Evolutionary conservation across 2,113 vertebrate genomes (phyloP).

Genomic region (Hyla sarda): DNA sequence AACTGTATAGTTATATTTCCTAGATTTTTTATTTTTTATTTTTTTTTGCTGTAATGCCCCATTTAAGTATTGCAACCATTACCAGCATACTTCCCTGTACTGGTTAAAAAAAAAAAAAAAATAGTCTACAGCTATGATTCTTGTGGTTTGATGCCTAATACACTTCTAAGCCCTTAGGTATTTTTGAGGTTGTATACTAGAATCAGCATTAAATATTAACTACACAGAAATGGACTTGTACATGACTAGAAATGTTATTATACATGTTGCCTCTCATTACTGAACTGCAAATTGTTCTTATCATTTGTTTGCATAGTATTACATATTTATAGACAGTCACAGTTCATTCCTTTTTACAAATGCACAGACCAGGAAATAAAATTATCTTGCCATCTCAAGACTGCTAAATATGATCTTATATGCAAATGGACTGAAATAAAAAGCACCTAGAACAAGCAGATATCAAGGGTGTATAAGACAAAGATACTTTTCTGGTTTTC

Average conservation of each 20-base stretch:
- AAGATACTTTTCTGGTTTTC: not conserved
- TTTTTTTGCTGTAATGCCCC: too few relatives aligned
- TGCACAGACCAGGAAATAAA: not conserved
- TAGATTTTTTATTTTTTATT: too few relatives aligned
- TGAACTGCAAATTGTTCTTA: not conserved
- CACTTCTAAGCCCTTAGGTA: not conserved
- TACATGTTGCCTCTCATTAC: constrained; percentile 6
- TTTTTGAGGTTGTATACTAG: constrained; percentile 8
- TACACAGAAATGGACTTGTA: not conserved
- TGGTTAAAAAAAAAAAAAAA: not conserved
- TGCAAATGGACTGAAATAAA: not conserved
- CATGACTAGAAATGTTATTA: not conserved
- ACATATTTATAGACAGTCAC: not conserved
- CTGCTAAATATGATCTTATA: not conserved
- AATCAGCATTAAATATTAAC: constrained; percentile 4
- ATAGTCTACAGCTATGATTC: not conserved
- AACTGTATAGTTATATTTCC: too few relatives aligned
- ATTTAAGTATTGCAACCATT: not conserved
- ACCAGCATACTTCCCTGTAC: not conserved
- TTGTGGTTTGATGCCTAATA: not conserved
- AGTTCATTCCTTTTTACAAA: not conserved
- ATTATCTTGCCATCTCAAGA: not conserved
- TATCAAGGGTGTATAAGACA: not conserved
- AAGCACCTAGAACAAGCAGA: not conserved
- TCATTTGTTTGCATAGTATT: not conserved